Percentiles rank a stretch among this genome's conserved stretches.
phyloP scores from a whole-genome alignment of 1,140 invertebrate genomes.

The Doryteuthis pealeii region DNA sequence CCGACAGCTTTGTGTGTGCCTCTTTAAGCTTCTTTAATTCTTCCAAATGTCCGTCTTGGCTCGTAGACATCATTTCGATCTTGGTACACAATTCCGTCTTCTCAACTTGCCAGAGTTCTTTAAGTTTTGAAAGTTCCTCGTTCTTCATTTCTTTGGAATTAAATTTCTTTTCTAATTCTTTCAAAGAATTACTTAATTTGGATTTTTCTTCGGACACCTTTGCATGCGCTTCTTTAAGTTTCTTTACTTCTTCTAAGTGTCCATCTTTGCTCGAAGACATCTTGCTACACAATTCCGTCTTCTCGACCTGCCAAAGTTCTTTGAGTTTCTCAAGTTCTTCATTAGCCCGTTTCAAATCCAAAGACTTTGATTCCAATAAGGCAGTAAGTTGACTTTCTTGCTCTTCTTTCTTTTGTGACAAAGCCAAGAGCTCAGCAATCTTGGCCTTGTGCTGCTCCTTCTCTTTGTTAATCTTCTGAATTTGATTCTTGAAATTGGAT shows the following conservation, averaged over 20 bases:
- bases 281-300: constrained; percentile 32
- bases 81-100: constrained; percentile 28
- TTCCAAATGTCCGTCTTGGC: constrained; percentile 1
- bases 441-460: not conserved
- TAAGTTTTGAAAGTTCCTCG: constrained; percentile 23
- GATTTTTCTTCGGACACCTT: too few species aligned
- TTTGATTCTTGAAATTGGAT: constrained; percentile 5
- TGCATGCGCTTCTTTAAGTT: too few species aligned
- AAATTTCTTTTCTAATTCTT: too few species aligned
- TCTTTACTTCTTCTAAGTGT: too few species aligned
- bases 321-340: constrained; percentile 24
- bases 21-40: constrained; percentile 20
- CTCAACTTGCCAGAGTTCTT: constrained; percentile 31
- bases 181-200: too few species aligned
- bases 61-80: not conserved
- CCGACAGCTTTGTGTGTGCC: constrained; percentile 21
- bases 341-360: constrained; percentile 25
- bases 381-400: constrained; percentile 13
- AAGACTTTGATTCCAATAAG: constrained; percentile 12
- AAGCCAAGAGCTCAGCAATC: not conserved
- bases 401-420: not conserved
- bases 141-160: too few species aligned
- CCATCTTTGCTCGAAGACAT: too few species aligned
- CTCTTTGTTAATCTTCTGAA: not conserved
- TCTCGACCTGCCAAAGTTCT: constrained; percentile 32